Base-by-base conservation (phyloP, 1,140 invertebrate genomes). In the Drosophila ananassae region DNA sequence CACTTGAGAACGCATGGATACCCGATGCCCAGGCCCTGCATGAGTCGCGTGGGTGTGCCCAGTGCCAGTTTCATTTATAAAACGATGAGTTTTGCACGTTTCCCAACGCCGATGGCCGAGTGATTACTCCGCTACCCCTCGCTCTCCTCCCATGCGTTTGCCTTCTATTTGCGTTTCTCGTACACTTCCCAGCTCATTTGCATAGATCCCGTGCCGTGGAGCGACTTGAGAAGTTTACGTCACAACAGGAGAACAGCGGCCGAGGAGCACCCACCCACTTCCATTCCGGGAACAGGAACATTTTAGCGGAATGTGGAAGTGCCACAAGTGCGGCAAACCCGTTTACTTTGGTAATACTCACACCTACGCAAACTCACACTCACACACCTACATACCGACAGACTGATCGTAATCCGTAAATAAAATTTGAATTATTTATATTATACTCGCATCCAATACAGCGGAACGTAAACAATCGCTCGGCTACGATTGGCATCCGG, bases 401-500 rank as follows among this genome's bases (percentile, higher is more conserved):
- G 25, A 53, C 46, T 44, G 28, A 73, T 66, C 39, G 46, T 41
- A 58, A 66, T 85, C 73, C 73, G 87, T 89, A 79, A 79, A 79
- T 76, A 79, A 75, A 58, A 81, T 69, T 72, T 30, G 61, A 79
- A 74, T 73, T 77, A 87, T 64, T 75, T 90, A 66, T 66, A 71
- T 39, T 48, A 17, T 17, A 17, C 63, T 56, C 30, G 30, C 8
- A 37, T 37, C 34, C 34, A 37, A 37, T 94, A 82, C 89, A 98
- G 97, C 97, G 87, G 97, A 98, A 93, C 94, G 97, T 78, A 97
- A 97, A 92, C 96, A 97, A 89, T 98, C 97, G 3, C 91, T 98
- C 47, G 97, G 97, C 21, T 98, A 97, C 90, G 97, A 98, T 90
- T 98, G 97, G 97, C 97, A 98, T 94, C 95, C 97, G 48, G 96